Evolutionary conservation across 1,140 invertebrate genomes (phyloP), one percentile per base, ranked within the genome.

Genomic region (Bombus waltoni): DNA sequence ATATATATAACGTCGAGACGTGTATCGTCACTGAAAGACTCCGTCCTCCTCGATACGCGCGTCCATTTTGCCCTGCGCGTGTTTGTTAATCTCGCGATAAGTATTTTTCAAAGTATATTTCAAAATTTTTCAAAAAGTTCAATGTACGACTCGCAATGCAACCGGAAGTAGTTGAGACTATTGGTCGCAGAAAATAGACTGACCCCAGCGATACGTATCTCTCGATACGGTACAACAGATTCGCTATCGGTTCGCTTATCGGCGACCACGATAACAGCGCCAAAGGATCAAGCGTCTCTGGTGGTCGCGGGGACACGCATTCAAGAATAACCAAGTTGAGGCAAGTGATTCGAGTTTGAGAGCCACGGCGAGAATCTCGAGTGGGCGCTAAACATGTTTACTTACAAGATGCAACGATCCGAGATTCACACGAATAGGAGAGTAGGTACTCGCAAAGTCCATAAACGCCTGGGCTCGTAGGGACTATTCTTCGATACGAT

Each of bases 341-440:
- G 3, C 62, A n/a, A 15, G n/a, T 18, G 62, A 10, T 18, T 75
- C 57, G n/a, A 22, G 66, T 70, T 85, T 90, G 86, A 90, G 76
- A 90, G 81, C 71, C 82, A 53, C 75, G 40, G 80, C 6, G 28
- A 62, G 70, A 76, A 71, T 73, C 86, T 83, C 76, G 88, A 90
- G 88, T 90, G 86, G 88, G 71, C 79, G 89, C 86, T 90, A 90
- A 90, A 90, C 86, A 68, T 89, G 82, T 89, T 90, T 89, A 81
- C 85, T 42, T 81, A 74, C 86, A 71, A 80, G 87, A 77, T 85
- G 81, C 74, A 79, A 66, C 82, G 88, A 82, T 81, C 66, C 78
- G 38, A 75, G 32, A 65, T 76, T 73, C 86, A 25, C 44, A 47
- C 77, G 44, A 62, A 68, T 81, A 32, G 10, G 18, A 42, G 5